Evolutionary conservation across 2,797 vertebrate species (phyloP), one percentile per base, ranked within the genome.

Genomic region (Sebastes cheni): DNA sequence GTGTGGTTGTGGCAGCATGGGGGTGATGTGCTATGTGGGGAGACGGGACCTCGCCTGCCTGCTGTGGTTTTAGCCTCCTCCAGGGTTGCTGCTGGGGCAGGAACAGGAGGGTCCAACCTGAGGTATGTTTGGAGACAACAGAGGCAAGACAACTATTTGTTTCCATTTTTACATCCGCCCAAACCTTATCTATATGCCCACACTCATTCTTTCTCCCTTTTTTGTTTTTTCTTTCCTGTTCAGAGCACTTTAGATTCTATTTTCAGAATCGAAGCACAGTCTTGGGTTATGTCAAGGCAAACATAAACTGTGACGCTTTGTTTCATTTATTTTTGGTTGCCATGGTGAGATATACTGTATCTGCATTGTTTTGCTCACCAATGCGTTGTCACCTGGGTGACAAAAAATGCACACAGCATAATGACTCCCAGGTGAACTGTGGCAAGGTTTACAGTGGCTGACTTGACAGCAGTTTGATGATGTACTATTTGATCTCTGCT

Each of bases 31-130:
- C 88, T 68, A 96, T 96, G 96, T 93, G 93, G 90, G 92, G 88
- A 80, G 90, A 96, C 89, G 76, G 88, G 86, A 94, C 89, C 55
- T 90, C 94, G 68, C 77, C 89, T 58, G 62, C 82, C 87, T 96
- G 94, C 90, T 95, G 95, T 90, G 92, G 94, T 42, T 93, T 94
- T 92, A 93, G 89, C 80, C 79, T 95, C 77, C 87, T 93, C 23
- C 90, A 89, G 59, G 85, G 92, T 60, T 95, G 93, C 92, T 95
- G 94, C 93, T 95, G 95, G 95, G 88, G 91, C 67, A 89, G 93
- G 59, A 95, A 84, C 80, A 86, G 94, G 70, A 93, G 94, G 77
- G 94, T 95, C 76, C 95, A 95, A 79, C 95, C 96, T 18, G 91
- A 96, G 95, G 95, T 95, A 95, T 65, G 90, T 85, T 29, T 58